Conservation (phyloP, 1,140 invertebrate species). For the Platyscapa corneri region DNA sequence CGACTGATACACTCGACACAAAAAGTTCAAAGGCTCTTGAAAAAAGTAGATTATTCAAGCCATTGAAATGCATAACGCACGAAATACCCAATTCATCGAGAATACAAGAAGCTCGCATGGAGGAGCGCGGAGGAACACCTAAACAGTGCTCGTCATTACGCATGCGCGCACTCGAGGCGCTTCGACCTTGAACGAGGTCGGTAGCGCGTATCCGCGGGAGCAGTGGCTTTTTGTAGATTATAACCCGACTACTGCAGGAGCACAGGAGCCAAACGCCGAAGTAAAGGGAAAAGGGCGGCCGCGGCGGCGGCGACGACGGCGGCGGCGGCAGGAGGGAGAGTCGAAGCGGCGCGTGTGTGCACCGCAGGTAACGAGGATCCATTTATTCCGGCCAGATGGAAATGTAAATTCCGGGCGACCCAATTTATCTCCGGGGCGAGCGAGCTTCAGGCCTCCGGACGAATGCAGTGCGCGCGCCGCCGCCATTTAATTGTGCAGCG, state of each 20-base stretch:
- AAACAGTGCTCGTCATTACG: not conserved
- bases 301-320: too few relatives aligned
- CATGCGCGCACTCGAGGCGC: not conserved
- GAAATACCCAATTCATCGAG: constrained; percentile 1
- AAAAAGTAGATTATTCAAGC: not conserved
- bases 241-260: not conserved
- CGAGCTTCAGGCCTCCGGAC: constrained; percentile 16
- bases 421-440: constrained; percentile 63
- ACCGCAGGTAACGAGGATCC: constrained; percentile 67
- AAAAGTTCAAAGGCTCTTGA: not conserved
- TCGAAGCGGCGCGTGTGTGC: not conserved
- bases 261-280: not conserved
- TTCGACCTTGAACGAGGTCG: constrained; percentile 22
- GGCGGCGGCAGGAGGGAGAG: not conserved
- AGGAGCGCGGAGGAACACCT: not conserved
- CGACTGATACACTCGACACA: too few relatives aligned
- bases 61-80: not conserved
- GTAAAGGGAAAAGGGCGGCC: not conserved
- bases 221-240: constrained; percentile 30
- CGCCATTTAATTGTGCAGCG: constrained; percentile 64
- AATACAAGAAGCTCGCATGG: not conserved
- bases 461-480: constrained; percentile 50
- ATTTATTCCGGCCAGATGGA: constrained; percentile 69
- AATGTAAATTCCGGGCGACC: constrained; percentile 68
- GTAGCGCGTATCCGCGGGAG: constrained; percentile 30